These are phyloP conservation scores for Portunus trituberculatus DNA, from an alignment of 1,140 invertebrate species.

Conservation along the genomic window DNA sequence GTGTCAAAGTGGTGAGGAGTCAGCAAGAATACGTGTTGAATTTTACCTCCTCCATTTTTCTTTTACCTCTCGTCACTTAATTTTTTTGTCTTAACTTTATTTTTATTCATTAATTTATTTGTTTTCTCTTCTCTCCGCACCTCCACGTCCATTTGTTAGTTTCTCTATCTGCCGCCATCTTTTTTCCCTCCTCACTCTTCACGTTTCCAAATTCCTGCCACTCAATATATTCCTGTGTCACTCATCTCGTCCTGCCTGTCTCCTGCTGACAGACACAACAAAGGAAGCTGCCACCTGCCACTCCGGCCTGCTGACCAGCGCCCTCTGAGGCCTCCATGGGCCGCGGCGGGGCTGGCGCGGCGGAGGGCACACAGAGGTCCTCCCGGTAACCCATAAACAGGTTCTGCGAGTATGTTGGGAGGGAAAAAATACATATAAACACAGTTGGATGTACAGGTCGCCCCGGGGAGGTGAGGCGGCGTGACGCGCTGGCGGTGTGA, in stretches of 20 bases:
- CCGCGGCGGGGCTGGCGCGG: not conserved
- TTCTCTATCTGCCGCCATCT: not conserved
- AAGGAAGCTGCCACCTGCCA: slow-evolving; percentile 8
- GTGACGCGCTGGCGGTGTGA: not conserved
- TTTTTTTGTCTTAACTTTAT: not conserved
- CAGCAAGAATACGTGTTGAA: not conserved
- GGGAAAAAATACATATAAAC: slow-evolving; percentile 14
- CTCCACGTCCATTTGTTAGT: not conserved
- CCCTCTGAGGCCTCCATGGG: not conserved
- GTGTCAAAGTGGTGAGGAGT: not conserved
- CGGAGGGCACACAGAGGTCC: slow-evolving; percentile 15
- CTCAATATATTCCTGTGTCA: not conserved
- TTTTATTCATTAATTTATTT: no score
- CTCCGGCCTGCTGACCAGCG: not conserved
- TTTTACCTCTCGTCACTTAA: not conserved
- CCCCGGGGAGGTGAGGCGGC: slow-evolving; percentile 4
- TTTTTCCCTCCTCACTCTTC: not conserved
- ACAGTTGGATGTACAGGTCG: slow-evolving; percentile 18
- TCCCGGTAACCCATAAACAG: slow-evolving; percentile 20
- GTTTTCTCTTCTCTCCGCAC: not conserved
- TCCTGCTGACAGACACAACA: not conserved
- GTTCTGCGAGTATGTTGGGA: not conserved
- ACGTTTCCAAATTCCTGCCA: not conserved
- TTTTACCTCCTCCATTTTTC: not conserved
- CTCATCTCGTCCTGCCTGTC: not conserved